Percentiles rank a stretch among this genome's conserved stretches.
phyloP scores from a whole-genome alignment of 1,140 invertebrate species.

The Cotesia chilonis region DNA sequence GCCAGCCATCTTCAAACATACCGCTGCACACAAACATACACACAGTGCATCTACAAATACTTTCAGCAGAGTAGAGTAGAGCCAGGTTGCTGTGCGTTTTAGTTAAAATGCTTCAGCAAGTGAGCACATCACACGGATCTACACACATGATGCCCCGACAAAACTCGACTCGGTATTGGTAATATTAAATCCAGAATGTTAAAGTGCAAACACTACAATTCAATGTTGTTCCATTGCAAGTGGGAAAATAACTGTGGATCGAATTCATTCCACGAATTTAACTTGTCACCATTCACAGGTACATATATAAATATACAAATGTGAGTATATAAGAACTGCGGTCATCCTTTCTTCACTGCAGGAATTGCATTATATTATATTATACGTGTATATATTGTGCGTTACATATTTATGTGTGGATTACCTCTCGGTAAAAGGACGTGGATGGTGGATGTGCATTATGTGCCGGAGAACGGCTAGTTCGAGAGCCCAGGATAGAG shows the following conservation, averaged over 20 bases:
- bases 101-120: too few species aligned
- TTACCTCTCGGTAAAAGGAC: neutral
- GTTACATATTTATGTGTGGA: slow-evolving; percentile 31
- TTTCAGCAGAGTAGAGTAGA: too few species aligned
- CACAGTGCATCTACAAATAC: neutral
- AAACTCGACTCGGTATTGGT: neutral
- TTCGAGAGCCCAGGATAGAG: slow-evolving; percentile 19
- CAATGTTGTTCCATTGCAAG: neutral
- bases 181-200: neutral
- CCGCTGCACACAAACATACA: neutral
- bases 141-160: neutral
- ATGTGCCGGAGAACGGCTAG: neutral
- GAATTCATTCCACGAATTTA: slow-evolving; percentile 33
- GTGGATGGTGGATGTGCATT: neutral
- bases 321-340: neutral
- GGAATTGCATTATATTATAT: slow-evolving; percentile 17
- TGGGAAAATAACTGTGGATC: slow-evolving; percentile 20
- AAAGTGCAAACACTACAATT: slow-evolving; percentile 25
- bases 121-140: slow-evolving; percentile 1
- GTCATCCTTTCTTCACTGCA: slow-evolving; percentile 7
- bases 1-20: slow-evolving; percentile 7
- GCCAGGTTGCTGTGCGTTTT: too few species aligned
- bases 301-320: neutral
- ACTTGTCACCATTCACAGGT: slow-evolving; percentile 27
- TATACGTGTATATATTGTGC: neutral